These are phyloP conservation scores for Bombyx mandarina DNA, from an alignment of 1,140 invertebrate genomes.

Conservation along the genomic window DNA sequence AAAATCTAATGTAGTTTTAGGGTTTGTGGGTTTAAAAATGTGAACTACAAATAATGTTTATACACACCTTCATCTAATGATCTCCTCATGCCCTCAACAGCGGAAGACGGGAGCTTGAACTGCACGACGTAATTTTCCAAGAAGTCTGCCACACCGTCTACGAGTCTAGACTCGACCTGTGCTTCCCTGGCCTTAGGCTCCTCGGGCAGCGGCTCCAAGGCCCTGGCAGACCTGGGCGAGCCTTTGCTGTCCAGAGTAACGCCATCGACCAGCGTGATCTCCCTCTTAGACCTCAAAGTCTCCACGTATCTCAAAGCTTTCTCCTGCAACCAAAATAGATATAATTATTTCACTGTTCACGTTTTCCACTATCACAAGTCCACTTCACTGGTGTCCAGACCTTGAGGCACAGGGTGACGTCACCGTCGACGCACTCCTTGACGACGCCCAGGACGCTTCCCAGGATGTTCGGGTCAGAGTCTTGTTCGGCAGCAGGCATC, in stretches of 20 bases:
- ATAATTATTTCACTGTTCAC: slow-evolving; percentile 14
- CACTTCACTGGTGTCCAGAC: slow-evolving; percentile 36
- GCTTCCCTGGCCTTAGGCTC: slow-evolving; percentile 80
- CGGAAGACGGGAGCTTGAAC: slow-evolving; percentile 79
- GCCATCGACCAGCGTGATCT: slow-evolving; percentile 76
- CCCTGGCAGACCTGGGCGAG: slow-evolving; percentile 67
- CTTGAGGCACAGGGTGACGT: slow-evolving; percentile 59
- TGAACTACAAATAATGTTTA: no score
- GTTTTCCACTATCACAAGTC: slow-evolving; percentile 29
- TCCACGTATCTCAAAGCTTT: slow-evolving; percentile 58
- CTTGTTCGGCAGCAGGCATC: slow-evolving; percentile 52
- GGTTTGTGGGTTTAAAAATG: no score
- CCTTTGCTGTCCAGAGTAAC: slow-evolving; percentile 79
- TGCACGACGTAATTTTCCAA: slow-evolving; percentile 84
- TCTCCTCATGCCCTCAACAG: slow-evolving; percentile 78
- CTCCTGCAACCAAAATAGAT: slow-evolving; percentile 58
- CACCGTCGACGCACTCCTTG: slow-evolving; percentile 55
- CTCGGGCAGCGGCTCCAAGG: slow-evolving; percentile 73
- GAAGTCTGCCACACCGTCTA: slow-evolving; percentile 82
- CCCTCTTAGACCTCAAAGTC: slow-evolving; percentile 42
- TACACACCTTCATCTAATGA: slow-evolving; percentile 75
- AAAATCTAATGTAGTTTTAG: no score
- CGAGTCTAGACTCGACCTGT: slow-evolving; percentile 81
- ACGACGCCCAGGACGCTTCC: slow-evolving; percentile 45
- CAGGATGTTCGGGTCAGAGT: slow-evolving; percentile 37